Evolutionary conservation across 1,140 invertebrate species (phyloP), one percentile per base, ranked within the genome.

Genomic region (Temnothorax nylanderi): DNA sequence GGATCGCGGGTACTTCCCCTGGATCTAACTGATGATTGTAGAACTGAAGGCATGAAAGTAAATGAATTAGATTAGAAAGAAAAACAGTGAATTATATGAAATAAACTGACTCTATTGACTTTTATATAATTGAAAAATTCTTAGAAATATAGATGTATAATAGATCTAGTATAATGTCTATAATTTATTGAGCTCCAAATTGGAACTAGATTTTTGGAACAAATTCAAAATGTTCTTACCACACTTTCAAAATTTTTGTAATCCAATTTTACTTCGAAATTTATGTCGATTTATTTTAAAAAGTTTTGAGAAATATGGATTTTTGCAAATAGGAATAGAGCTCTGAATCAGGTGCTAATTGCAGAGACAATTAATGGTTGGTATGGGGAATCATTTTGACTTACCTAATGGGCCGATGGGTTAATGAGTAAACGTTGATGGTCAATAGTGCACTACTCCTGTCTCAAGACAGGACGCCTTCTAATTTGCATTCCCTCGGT

Each of bases 401-500:
- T 80, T 58, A 44, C 32, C 67, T 58, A 72, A 71, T 72, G 11
- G 44, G 54, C 47, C 16, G 65, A 58, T 34, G 37, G n/a, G 0
- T 72, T 84, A 75, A 62, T 75, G 26, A 32, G 69, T 71, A 65
- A 26, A 80, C 11, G 18, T 44, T 76, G 44, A 51, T 54, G 18
- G 13, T 21, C 34, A 62, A 7, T 16, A 54, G 4, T 21, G 18
- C 41, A 47, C 18, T 74, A 47, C 18, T 75, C 44, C 16, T 60
- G 65, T 82, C 51, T 58, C 37, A 44, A 26, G 26, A 58, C 37
- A 44, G 1, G 6, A 58, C 3, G 34, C 18, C 6, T 32, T 82
- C 18, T 84, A 72, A 74, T 74, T 84, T 84, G 13, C 69, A 74
- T 84, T 62, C 10, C n/a, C 10, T 56, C 37, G 5, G 8, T 71